phyloP scores from a whole-genome alignment of 92 coral and sea anemone genomes.

The Diadumene lineata region DNA sequence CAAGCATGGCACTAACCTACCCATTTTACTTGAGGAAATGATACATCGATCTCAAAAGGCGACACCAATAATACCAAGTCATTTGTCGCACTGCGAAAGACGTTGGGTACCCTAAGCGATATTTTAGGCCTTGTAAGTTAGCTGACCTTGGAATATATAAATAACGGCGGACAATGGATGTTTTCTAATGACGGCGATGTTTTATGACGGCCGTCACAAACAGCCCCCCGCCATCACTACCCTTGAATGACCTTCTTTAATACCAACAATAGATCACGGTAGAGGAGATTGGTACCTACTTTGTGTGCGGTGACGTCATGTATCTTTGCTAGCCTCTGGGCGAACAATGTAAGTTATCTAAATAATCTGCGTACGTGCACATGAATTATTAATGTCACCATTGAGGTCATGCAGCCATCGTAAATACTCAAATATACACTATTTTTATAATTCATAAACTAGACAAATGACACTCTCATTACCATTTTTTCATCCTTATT shows the following conservation, averaged over 20 bases:
- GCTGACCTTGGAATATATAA: not conserved
- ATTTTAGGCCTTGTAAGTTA: not conserved
- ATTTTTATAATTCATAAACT: not conserved
- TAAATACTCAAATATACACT: not conserved
- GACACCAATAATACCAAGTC: too few relatives aligned
- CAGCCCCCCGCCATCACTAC: not conserved
- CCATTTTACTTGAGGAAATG: too few relatives aligned
- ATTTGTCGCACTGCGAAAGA: too few relatives aligned
- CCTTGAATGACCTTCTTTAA: not conserved
- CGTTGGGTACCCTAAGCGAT: too few relatives aligned
- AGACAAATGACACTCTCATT: not conserved
- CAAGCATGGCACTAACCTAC: too few relatives aligned
- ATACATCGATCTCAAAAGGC: too few relatives aligned
- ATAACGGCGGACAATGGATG: not conserved
- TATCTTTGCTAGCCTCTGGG: slow-evolving; percentile 3
- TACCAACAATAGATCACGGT: not conserved
- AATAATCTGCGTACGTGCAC: slow-evolving; percentile 54
- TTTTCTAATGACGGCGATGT: not conserved
- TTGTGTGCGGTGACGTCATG: slow-evolving; percentile 10
- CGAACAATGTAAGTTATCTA: slow-evolving; percentile 27
- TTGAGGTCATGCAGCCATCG: slow-evolving; percentile 13
- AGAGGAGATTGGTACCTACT: not conserved
- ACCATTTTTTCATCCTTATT: not conserved
- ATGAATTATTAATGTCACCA: slow-evolving; percentile 55
- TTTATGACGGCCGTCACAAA: not conserved